Conservation (phyloP, 2,113 vertebrate species). For the Callithrix jacchus region DNA sequence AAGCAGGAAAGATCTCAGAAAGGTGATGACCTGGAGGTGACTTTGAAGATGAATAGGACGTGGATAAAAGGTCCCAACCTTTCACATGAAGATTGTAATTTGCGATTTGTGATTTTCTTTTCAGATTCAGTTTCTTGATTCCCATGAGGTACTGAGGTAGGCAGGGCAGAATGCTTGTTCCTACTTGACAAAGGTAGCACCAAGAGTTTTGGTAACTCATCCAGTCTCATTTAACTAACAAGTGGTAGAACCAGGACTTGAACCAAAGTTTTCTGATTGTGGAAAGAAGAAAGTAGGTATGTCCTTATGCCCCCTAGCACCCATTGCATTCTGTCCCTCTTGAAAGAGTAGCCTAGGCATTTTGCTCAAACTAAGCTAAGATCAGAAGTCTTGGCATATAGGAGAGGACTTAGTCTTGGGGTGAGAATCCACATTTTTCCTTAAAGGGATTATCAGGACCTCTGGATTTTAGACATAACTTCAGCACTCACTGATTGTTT, state of each 20-base stretch:
- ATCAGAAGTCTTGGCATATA: background rate
- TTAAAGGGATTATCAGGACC: background rate
- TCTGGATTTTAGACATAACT: background rate
- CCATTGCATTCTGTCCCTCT: background rate
- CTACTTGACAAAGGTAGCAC: background rate
- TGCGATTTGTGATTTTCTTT: background rate
- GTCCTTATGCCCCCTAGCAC: background rate
- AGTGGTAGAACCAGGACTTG: background rate
- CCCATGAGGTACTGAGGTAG: background rate
- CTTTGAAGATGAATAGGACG: background rate
- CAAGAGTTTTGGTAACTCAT: background rate
- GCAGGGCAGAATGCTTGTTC: background rate
- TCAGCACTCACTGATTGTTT: background rate
- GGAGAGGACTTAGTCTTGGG: background rate
- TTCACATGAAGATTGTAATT: background rate
- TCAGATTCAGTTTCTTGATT: background rate
- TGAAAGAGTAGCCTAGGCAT: background rate
- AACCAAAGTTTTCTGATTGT: background rate
- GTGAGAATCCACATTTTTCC: background rate
- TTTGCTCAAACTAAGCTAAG: background rate
- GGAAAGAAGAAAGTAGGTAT: background rate
- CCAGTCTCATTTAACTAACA: background rate
- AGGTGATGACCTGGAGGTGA: background rate
- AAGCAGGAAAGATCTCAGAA: background rate
- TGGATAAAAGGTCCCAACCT: background rate